These are phyloP conservation scores for Scolopax rusticola DNA, from an alignment of 2,797 vertebrate species.

Conservation along the genomic window DNA sequence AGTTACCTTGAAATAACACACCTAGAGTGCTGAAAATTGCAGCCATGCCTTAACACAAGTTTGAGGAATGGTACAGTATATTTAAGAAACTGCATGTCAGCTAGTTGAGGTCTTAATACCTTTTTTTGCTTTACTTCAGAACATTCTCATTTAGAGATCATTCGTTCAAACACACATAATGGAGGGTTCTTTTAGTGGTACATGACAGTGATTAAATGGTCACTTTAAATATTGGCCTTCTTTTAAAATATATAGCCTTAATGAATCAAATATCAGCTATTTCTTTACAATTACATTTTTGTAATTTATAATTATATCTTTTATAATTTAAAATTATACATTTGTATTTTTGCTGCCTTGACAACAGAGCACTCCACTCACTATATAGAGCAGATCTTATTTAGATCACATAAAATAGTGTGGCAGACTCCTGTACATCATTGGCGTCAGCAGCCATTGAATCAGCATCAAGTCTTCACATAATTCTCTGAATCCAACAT, in stretches of 20 bases:
- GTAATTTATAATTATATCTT: neutral
- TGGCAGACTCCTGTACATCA: neutral
- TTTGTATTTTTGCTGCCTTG: neutral
- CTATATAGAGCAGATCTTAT: neutral
- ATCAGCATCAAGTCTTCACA: neutral
- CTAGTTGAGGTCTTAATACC: slow-evolving; percentile 5
- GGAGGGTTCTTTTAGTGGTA: neutral
- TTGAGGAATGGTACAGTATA: neutral
- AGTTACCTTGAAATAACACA: neutral
- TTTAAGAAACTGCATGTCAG: neutral
- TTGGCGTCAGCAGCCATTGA: neutral
- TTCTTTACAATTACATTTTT: neutral
- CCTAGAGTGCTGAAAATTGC: neutral
- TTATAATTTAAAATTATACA: neutral
- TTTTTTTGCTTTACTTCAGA: slow-evolving; percentile 3
- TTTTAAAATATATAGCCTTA: neutral
- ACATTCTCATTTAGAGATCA: slow-evolving; percentile 27
- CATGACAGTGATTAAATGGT: neutral
- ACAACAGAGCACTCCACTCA: neutral
- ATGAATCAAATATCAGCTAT: neutral
- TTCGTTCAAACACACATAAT: neutral
- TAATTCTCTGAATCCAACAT: neutral
- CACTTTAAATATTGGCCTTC: neutral
- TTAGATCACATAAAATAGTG: neutral
- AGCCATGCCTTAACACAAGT: neutral